Evolutionary conservation across 2,888 invertebrate species (phyloP).

Genomic region (Lutraria lutraria): DNA sequence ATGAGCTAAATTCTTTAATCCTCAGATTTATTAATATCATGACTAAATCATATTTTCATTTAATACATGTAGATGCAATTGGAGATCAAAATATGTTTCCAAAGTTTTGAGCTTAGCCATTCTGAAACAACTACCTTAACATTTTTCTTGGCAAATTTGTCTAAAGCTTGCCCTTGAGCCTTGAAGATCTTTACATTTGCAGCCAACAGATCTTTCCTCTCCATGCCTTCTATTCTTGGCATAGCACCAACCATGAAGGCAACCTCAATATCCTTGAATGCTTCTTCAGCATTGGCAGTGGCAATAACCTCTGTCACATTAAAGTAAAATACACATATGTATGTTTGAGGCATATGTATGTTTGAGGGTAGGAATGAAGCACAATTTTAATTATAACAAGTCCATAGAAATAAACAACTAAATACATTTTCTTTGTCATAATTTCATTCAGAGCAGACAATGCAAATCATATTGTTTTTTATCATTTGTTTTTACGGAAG

Average conservation of each 20-base stretch:
- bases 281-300: conserved; percentile 94
- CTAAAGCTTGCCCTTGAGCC: conserved; percentile 97
- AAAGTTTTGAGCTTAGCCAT: no score
- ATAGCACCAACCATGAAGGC: conserved; percentile 99
- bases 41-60: no score
- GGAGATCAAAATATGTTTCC: no score
- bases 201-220: conserved; percentile 97
- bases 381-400: not conserved
- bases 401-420: not conserved
- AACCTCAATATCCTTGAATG: conserved; percentile 98
- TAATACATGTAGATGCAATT: no score
- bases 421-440: not conserved
- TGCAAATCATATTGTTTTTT: no score
- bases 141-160: conserved; percentile 95
- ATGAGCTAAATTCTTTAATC: no score
- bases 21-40: no score
- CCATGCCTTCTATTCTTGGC: conserved; percentile 99
- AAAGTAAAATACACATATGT: not conserved
- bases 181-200: conserved; percentile 99
- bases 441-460: not conserved
- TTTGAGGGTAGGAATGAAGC: not conserved
- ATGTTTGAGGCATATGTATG: not conserved
- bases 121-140: conserved; percentile 91
- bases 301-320: conserved; percentile 91
- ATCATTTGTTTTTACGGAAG: no score